Conservation (phyloP, 2,113 vertebrate species). For the Ursus arctos region DNA sequence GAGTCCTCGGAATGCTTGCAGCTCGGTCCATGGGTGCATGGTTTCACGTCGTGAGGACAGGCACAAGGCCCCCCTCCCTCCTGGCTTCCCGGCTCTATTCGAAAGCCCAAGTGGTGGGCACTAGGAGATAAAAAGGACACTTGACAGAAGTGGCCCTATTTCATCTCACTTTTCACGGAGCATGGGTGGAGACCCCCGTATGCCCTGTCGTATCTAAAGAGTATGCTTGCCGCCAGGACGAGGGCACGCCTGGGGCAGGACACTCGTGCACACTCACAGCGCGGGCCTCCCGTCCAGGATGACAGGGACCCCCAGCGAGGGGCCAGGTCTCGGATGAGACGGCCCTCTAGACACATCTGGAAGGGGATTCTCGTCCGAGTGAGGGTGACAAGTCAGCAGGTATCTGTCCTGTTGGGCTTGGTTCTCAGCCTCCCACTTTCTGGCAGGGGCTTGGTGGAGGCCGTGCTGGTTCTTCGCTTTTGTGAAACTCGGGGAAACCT, state of each 20-base stretch:
- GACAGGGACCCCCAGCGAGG: not conserved
- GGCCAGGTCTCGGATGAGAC: too few relatives aligned
- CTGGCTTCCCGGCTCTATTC: not conserved
- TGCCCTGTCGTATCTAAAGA: fast-evolving
- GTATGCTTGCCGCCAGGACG: fast-evolving
- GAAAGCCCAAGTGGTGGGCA: not conserved
- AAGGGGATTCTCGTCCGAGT: not conserved
- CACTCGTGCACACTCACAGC: fast-evolving
- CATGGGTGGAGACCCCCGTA: fast-evolving
- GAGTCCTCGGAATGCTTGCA: not conserved
- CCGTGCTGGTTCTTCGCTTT: fast-evolving
- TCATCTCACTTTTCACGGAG: not conserved
- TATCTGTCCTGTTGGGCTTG: fast-evolving
- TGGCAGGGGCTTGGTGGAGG: not conserved
- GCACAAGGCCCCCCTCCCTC: not conserved
- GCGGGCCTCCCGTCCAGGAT: fast-evolving
- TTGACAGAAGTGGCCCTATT: not conserved
- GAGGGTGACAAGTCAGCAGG: not conserved
- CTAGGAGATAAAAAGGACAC: not conserved
- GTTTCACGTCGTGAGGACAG: not conserved
- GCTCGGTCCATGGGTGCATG: not conserved
- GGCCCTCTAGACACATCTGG: not conserved
- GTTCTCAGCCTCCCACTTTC: not conserved
- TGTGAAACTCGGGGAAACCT: not conserved
- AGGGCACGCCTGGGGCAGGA: fast-evolving